Base-by-base conservation (phyloP, 2,797 vertebrate genomes). In the Ctenopoma multispine region DNA sequence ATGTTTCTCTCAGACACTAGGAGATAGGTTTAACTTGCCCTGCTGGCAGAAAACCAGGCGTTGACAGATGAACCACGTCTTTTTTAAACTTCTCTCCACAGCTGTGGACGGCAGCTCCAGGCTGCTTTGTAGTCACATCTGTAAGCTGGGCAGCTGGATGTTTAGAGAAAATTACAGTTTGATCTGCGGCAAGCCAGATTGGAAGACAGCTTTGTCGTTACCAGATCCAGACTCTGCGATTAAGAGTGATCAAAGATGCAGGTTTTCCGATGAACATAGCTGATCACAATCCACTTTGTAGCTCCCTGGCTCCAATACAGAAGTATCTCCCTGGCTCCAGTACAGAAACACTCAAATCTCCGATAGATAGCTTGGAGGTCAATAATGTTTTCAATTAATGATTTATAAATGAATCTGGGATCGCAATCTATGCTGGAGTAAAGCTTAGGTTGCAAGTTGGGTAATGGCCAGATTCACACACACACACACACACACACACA, bases 111-210 rank as follows among this genome's bases (percentile, higher is more conserved):
- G 69, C 65, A 77, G 90, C 84, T 85, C 59, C 86, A 50, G 85
- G 89, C 88, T 82, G 79, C 80, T 90, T 92, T 90, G 90, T 86
- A 92, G 86, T 79, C 85, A 87, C 84, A 94, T 94, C 93, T 87
- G 92, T 88, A 81, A 85, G 62, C 83, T 23, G 87, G 87, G 85
- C 91, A 95, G 90, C 82, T 92, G 88, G 80, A 84, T 86, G 78
- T 81, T 90, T 80, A 80, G 67, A 85, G 81, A 76, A 90, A 92
- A 87, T 90, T 90, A 87, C 79, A 83, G 85, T 84, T 50, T 78
- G 13, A 34, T 90, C 87, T 80, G 81, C 54, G 76, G 80, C 17
- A 18, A 70, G 73, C 74, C 82, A 81, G 78, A 88, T 67, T 88
- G 86, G 77, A 85, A 62, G 81, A 82, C 79, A 80, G 87, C 80